Evolutionary conservation across 1,140 invertebrate genomes (phyloP).

Genomic region (Neotoxoptera formosana): DNA sequence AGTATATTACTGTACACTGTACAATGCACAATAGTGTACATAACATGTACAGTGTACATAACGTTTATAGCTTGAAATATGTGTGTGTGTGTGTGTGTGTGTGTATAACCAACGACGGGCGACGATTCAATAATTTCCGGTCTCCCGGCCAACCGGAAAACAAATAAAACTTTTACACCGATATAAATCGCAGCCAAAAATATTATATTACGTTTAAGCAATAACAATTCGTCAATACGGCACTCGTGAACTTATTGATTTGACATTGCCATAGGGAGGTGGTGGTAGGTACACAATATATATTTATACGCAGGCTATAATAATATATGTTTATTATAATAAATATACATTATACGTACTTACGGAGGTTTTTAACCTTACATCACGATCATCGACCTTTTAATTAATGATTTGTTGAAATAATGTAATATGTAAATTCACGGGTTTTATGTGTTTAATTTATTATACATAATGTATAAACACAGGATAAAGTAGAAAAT

Average conservation of each 20-base stretch:
- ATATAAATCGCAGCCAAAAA: background rate
- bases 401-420: slow-evolving; percentile 44
- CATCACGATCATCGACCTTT: slow-evolving; percentile 29
- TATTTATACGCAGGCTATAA: background rate
- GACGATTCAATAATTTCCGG: background rate
- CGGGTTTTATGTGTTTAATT: slow-evolving; percentile 36
- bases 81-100: background rate
- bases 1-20: background rate
- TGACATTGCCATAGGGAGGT: background rate
- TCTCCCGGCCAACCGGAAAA: slow-evolving; percentile 18
- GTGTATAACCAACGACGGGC: background rate
- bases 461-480: slow-evolving; percentile 32
- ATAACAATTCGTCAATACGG: slow-evolving; percentile 32
- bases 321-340: background rate
- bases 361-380: slow-evolving; percentile 25
- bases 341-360: slow-evolving; percentile 14
- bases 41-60: background rate
- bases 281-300: background rate
- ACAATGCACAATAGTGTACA: background rate
- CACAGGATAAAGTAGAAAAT: slow-evolving; percentile 6
- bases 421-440: slow-evolving; percentile 39
- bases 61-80: background rate
- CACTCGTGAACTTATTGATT: slow-evolving; percentile 16
- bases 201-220: background rate
- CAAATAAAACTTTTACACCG: background rate